Conservation (phyloP, 1,140 invertebrate genomes). For the Camponotus floridanus region DNA sequence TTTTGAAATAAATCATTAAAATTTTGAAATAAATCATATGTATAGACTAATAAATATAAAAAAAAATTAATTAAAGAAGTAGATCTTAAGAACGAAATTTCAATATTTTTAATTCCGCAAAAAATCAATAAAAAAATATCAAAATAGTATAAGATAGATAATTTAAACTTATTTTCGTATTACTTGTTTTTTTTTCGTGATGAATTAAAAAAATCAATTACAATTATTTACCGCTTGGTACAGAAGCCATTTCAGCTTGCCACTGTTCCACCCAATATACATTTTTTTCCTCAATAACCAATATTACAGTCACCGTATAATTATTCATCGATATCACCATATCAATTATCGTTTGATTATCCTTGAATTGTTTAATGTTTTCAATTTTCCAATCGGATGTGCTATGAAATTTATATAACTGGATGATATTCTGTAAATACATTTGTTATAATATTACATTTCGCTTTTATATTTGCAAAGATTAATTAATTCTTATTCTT, state of each 20-base stretch:
- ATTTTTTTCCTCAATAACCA: conserved; percentile 50
- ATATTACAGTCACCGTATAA: conserved; percentile 48
- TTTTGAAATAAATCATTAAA: not conserved
- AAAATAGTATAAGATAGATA: not conserved
- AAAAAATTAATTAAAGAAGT: not conserved
- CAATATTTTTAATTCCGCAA: not conserved
- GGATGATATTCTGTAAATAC: conserved; percentile 62
- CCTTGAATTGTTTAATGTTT: conserved; percentile 10
- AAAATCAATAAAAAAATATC: not conserved
- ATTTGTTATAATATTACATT: not conserved
- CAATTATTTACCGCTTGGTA: conserved; percentile 28
- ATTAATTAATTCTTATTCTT: conserved; percentile 29
- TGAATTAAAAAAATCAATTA: not conserved
- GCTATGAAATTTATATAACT: conserved; percentile 70
- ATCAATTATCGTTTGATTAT: conserved; percentile 62
- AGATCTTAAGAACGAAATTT: not conserved
- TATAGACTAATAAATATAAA: not conserved
- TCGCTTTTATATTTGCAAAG: not conserved
- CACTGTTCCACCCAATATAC: conserved; percentile 65
- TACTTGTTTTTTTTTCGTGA: not conserved
- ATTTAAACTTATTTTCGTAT: not conserved
- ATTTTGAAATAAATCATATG: not conserved
- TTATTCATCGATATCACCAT: conserved; percentile 43
- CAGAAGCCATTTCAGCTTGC: conserved; percentile 63
- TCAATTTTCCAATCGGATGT: conserved; percentile 50